Percentiles rank a stretch among this genome's conserved stretches.
These are phyloP conservation scores for Lycaena phlaeas DNA, from an alignment of 2,888 invertebrate genomes.

Conservation along the genomic window DNA sequence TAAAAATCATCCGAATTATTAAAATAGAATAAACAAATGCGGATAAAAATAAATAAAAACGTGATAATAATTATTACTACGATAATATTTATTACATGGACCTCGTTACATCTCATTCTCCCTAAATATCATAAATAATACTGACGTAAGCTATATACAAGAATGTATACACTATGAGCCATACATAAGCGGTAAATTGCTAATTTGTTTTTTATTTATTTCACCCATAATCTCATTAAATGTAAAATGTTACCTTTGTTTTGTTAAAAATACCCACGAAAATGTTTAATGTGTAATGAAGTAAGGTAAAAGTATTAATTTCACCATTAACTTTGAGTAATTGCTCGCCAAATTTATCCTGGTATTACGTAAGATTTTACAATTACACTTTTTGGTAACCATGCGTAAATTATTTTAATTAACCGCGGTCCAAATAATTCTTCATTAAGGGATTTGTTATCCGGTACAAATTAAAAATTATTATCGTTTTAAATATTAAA, in stretches of 20 bases:
- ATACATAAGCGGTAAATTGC: slow-evolving; percentile 1
- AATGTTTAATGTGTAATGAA: slow-evolving; percentile 53
- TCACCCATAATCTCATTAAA: slow-evolving; percentile 7
- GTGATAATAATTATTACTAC: no score
- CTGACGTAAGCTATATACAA: background rate
- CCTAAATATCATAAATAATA: background rate
- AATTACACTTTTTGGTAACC: slow-evolving; percentile 54
- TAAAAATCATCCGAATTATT: no score
- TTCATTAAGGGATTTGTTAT: slow-evolving; percentile 2
- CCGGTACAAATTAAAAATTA: background rate
- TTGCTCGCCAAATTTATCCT: slow-evolving; percentile 55
- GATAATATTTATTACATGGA: no score
- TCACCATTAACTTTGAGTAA: slow-evolving; percentile 69
- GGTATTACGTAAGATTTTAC: slow-evolving; percentile 57
- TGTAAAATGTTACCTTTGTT: slow-evolving; percentile 12
- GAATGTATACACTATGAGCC: no score
- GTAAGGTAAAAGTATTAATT: slow-evolving; percentile 69
- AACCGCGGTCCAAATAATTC: background rate
- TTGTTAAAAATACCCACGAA: slow-evolving; percentile 6
- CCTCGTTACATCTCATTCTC: no score
- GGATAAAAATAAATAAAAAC: no score
- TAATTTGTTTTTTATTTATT: slow-evolving; percentile 6
- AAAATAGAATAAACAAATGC: no score
- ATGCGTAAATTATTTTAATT: slow-evolving; percentile 6
- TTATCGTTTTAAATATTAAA: no score